A percentile compares a stretch with the other conserved stretches of the same genome.
Conservation (phyloP, 2,797 vertebrate species). For the Acanthopagrus latus region DNA sequence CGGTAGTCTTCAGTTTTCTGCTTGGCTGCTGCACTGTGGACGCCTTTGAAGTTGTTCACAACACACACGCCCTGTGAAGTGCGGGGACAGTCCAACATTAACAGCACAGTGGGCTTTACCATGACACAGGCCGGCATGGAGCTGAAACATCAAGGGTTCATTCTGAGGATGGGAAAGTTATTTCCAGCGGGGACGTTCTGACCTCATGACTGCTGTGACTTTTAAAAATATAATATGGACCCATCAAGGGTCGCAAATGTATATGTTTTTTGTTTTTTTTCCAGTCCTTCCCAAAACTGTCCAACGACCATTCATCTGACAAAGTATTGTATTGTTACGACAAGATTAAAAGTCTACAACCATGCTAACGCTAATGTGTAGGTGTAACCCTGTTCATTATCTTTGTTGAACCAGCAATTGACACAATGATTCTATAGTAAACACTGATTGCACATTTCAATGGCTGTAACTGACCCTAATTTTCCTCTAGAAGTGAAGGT, state of each 20-base stretch:
- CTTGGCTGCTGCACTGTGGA: constrained; percentile 88
- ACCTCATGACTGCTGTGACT: background rate
- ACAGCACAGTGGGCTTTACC: background rate
- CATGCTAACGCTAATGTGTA: background rate
- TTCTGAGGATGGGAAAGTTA: background rate
- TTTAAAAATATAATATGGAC: background rate
- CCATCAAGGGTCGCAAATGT: background rate
- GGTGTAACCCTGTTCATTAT: background rate
- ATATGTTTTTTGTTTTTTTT: no score
- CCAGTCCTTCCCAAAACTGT: background rate
- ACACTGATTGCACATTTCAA: no score
- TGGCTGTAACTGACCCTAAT: no score
- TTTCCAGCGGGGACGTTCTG: background rate
- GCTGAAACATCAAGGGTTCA: background rate
- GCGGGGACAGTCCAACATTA: constrained; percentile 15
- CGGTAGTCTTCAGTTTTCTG: constrained; percentile 94
- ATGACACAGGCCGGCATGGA: background rate
- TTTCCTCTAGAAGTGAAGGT: no score
- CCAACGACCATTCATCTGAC: background rate
- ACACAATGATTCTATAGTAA: no score
- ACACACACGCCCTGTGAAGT: constrained; percentile 92
- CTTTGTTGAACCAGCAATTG: background rate
- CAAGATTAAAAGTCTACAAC: background rate
- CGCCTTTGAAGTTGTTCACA: constrained; percentile 97
- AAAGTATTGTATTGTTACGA: background rate